phyloP scores from a whole-genome alignment of 2,797 vertebrate genomes.

The Sylvia borin region DNA sequence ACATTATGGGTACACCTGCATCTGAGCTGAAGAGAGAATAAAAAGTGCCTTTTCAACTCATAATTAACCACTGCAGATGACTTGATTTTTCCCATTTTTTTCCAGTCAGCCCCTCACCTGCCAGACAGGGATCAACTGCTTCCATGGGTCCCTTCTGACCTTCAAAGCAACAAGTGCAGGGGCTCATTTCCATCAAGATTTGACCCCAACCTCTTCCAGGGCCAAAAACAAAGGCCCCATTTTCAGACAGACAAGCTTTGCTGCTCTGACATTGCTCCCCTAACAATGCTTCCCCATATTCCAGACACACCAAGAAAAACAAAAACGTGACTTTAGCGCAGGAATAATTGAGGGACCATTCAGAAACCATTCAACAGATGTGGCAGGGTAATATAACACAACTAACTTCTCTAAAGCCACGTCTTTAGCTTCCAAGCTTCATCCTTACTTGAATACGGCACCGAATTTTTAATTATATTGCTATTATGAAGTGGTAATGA shows the following conservation, averaged over 20 bases:
- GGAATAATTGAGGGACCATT: background rate
- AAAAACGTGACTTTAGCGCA: background rate
- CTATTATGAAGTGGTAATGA: constrained; percentile 62
- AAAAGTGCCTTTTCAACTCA: background rate
- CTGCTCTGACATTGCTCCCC: background rate
- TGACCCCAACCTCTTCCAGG: background rate
- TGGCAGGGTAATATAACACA: background rate
- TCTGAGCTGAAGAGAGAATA: background rate
- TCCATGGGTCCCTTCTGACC: background rate
- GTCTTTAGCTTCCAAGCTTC: constrained; percentile 8
- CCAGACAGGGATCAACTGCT: background rate
- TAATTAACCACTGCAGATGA: background rate
- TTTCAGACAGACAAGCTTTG: background rate
- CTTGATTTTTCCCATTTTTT: background rate
- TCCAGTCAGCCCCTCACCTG: background rate
- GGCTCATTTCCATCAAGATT: background rate
- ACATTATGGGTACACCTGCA: background rate
- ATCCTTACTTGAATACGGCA: constrained; percentile 8
- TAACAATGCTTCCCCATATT: background rate
- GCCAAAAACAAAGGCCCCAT: background rate
- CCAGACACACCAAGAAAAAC: background rate
- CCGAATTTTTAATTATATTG: constrained; percentile 66
- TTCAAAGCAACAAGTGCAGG: background rate
- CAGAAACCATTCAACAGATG: background rate
- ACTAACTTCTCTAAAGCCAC: background rate